These are phyloP conservation scores for Gadus chalcogrammus DNA, from an alignment of 2,113 vertebrate species.

Conservation along the genomic window DNA sequence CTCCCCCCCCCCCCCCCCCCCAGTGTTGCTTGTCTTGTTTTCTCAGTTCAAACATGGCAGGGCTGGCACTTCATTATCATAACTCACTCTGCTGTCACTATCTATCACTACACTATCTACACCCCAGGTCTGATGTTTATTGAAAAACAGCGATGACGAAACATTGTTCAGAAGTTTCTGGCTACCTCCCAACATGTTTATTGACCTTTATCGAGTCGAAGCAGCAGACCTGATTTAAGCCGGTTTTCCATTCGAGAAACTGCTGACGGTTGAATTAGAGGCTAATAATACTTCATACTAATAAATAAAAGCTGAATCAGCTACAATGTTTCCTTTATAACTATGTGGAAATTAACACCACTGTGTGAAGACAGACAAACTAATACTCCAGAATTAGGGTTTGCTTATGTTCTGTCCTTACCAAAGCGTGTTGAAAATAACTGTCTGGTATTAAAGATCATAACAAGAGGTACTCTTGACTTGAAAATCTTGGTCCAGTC, in stretches of 20 bases:
- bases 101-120: slow-evolving; percentile 20
- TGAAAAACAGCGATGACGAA: not conserved
- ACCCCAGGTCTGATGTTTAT: slow-evolving; percentile 2
- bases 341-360: not conserved
- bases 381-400: no score
- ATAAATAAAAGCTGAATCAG: not conserved
- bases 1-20: no score
- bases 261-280: not conserved
- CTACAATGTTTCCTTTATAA: not conserved
- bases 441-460: no score
- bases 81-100: slow-evolving; percentile 17
- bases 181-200: not conserved
- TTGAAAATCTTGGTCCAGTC: no score
- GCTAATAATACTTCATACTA: not conserved
- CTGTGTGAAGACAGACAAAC: not conserved
- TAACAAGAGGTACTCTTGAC: no score
- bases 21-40: slow-evolving; percentile 38
- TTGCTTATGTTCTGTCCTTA: not conserved
- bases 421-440: not conserved
- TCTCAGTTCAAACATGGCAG: slow-evolving; percentile 26
- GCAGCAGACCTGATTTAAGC: not conserved
- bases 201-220: not conserved
- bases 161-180: not conserved
- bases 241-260: not conserved
- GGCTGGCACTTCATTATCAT: slow-evolving; percentile 26